These are phyloP conservation scores for Hestina assimilis DNA, from an alignment of 1,140 invertebrate species.

Conservation along the genomic window DNA sequence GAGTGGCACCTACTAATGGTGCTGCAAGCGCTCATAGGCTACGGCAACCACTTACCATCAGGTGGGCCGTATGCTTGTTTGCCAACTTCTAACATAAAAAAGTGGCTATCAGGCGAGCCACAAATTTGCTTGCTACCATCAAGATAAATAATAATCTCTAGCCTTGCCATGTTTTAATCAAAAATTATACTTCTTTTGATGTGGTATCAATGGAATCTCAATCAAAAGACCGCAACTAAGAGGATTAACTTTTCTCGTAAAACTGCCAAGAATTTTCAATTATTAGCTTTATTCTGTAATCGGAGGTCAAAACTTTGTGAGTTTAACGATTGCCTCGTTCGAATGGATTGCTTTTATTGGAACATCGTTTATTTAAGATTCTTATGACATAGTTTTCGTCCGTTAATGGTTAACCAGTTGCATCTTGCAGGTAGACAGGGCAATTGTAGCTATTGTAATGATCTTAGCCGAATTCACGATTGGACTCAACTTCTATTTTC, in stretches of 20 bases:
- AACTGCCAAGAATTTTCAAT: conserved; percentile 26
- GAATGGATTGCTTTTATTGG: not conserved
- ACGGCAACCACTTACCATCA: too few species aligned
- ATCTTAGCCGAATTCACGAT: too few species aligned
- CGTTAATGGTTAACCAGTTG: too few species aligned
- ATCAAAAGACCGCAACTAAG: conserved; percentile 15
- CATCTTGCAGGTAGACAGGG: too few species aligned
- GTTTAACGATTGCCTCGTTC: not conserved
- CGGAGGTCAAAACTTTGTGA: conserved; percentile 1
- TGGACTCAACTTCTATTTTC: too few species aligned
- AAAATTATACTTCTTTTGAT: conserved; percentile 10
- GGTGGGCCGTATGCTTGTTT: too few species aligned
- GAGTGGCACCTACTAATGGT: too few species aligned
- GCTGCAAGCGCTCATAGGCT: too few species aligned
- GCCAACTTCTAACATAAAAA: too few species aligned
- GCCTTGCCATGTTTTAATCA: conserved; percentile 2
- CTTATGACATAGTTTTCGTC: not conserved
- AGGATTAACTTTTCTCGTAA: conserved; percentile 21
- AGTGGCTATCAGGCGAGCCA: too few species aligned
- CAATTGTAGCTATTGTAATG: too few species aligned
- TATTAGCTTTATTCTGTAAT: conserved; percentile 23
- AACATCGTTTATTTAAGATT: not conserved
- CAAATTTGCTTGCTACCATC: too few species aligned
- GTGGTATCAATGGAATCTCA: conserved; percentile 9
- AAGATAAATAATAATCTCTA: not conserved